phyloP scores from a whole-genome alignment of 2,113 vertebrate genomes.

The Malurus cyaneus region DNA sequence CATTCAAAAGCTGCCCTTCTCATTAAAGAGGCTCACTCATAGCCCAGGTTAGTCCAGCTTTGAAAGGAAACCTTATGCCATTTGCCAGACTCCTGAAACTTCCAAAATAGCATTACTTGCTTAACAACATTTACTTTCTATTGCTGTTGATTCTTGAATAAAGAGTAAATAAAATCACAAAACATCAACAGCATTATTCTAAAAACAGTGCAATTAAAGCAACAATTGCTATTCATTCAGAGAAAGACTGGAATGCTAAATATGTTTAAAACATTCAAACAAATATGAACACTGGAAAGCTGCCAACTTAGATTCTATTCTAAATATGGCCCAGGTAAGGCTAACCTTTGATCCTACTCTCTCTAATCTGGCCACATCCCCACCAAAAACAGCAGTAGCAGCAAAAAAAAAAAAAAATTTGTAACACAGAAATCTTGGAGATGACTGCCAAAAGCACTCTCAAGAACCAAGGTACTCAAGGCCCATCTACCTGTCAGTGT shows the following conservation, averaged over 20 bases:
- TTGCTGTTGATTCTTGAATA: neutral
- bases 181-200: neutral
- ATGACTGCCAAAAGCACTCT: neutral
- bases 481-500: neutral
- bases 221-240: neutral
- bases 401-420: neutral
- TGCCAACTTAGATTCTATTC: neutral
- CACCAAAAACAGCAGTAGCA: neutral
- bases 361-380: neutral
- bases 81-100: neutral
- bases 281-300: neutral
- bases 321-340: neutral
- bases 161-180: neutral
- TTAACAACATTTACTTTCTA: neutral
- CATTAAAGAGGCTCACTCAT: neutral
- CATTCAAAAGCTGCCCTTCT: neutral
- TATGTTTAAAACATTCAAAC: neutral
- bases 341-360: neutral
- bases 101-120: neutral
- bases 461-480: neutral
- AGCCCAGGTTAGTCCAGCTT: neutral
- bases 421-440: neutral
- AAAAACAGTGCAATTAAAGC: neutral
- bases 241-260: neutral
- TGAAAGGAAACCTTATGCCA: neutral